Base-by-base conservation (phyloP, 2,888 invertebrate species). In the Eupeodes latifasciatus region DNA sequence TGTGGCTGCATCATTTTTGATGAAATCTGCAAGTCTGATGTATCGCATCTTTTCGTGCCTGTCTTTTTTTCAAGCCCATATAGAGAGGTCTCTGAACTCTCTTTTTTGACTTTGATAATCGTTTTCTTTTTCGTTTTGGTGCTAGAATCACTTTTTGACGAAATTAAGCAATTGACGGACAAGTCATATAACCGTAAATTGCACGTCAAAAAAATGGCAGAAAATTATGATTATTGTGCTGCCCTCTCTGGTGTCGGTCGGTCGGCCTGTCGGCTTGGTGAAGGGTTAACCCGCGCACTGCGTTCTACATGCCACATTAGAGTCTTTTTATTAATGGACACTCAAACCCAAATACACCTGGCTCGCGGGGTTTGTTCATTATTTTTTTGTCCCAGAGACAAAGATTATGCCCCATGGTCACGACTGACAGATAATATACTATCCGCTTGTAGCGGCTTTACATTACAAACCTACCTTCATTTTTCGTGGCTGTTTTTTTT, bases 241-340 rank as follows among this genome's bases (percentile, higher is more conserved):
- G 40, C 5, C 5, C 40, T 40, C 5, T 7, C 40, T 40, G 40
- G 40, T 40, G 40, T 27, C 27, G 27, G 27, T 27, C 27, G 27
- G 27, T 27, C 27, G 27, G 27, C 1, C 27, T 1, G 27, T 2
- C 27, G 27, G 27, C 2, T 27, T 27, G 27, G 27, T 27, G 40
- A 40, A 40, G 11, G 69, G 61, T 51, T n/a, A 69, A 51, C 27
- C 76, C 19, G 14, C 40, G 47, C 4, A 34, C 34, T 40, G 36
- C 78, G 59, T 66, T 77, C 59, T 36, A 53, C 62, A 59, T 72
- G 77, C 66, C 81, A 74, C 80, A 83, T 87, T 80, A 66, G 79
- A 55, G 85, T 55, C 55, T 64, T 64, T 85, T 81, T 85, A 78
- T 80, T 84, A 80, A 80, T 81, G 82, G 64, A 64, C 64, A 64